Evolutionary conservation across 2,797 vertebrate genomes (phyloP).

Genomic region (Diplodus puntazzo): DNA sequence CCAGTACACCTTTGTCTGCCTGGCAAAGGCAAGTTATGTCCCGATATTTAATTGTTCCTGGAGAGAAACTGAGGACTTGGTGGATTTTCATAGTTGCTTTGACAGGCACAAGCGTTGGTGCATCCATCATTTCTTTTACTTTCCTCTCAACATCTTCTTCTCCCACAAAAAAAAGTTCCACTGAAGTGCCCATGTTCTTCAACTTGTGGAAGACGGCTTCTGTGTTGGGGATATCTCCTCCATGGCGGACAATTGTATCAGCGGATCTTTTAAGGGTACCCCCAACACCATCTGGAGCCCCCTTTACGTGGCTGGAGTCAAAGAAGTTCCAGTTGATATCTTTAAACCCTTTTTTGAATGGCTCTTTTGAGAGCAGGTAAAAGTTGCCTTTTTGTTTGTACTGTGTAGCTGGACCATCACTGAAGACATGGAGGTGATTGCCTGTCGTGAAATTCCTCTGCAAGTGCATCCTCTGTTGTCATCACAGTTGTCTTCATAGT

Average conservation of each 20-base stretch:
- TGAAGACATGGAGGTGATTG: neutral
- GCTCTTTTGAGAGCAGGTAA: neutral
- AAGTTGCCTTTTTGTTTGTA: slow-evolving; percentile 16
- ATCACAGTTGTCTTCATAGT: neutral
- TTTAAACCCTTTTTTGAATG: neutral
- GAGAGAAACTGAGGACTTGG: neutral
- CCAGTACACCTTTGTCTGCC: neutral
- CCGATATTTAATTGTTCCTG: neutral
- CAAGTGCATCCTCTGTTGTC: neutral
- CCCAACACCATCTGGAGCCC: slow-evolving; percentile 22
- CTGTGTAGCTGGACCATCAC: neutral
- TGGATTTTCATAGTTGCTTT: neutral
- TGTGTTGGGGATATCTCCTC: neutral
- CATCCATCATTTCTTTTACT: neutral
- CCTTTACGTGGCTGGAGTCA: slow-evolving; percentile 22
- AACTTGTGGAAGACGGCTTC: neutral
- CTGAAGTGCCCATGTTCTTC: neutral
- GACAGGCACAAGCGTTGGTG: neutral
- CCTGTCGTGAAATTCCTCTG: neutral
- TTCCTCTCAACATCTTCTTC: neutral
- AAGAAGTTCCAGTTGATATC: slow-evolving; percentile 17
- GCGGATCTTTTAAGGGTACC: neutral
- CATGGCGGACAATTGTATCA: neutral
- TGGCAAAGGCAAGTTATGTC: slow-evolving; percentile 1
- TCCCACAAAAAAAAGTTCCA: no score